Conservation (phyloP, 2,888 invertebrate genomes). For the Zygogramma bicolorata region DNA sequence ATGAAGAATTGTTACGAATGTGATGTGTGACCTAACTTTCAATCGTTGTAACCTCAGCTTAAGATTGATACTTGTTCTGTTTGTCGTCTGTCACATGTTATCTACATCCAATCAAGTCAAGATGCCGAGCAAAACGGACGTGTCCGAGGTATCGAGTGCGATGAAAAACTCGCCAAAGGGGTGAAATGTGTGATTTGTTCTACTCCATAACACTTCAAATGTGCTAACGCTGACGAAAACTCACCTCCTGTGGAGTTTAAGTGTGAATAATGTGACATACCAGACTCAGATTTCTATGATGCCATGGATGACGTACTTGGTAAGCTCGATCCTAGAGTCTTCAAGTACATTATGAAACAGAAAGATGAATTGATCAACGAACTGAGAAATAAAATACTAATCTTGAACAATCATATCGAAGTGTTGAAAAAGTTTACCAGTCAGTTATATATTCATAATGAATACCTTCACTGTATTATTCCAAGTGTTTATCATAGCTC, state of each 20-base stretch:
- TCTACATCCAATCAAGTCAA: no score
- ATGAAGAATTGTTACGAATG: no score
- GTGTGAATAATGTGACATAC: background rate
- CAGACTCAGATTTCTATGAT: background rate
- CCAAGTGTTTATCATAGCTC: no score
- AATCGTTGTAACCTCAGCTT: no score
- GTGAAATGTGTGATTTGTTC: background rate
- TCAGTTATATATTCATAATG: no score
- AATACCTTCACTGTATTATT: no score
- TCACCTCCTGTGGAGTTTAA: background rate
- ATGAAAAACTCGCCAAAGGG: background rate
- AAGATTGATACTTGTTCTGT: no score
- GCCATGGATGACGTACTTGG: background rate
- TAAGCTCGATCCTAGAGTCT: background rate
- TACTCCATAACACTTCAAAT: background rate
- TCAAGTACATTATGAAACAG: background rate
- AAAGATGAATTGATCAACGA: background rate
- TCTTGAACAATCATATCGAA: background rate
- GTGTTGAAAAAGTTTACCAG: background rate
- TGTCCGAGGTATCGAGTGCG: background rate
- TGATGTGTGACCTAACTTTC: no score
- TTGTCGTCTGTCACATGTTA: no score
- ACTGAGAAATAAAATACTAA: background rate
- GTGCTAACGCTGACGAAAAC: background rate
- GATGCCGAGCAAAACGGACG: no score